Conservation (phyloP, 2,113 vertebrate species). For the Thalassoma bifasciatum region DNA sequence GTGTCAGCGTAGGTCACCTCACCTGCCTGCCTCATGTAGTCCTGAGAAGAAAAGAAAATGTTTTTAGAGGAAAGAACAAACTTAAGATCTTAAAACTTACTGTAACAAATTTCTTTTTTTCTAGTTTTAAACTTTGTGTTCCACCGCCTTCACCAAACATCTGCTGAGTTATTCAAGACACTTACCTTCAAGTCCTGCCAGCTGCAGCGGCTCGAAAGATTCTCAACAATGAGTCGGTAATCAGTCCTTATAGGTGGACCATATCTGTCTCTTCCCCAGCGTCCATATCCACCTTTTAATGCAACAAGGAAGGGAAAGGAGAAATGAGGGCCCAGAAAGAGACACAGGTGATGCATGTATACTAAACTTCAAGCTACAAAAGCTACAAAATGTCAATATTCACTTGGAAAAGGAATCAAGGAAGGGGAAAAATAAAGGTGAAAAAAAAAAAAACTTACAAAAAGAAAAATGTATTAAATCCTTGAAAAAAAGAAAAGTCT, state of each 20-base stretch:
- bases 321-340: constrained; percentile 77
- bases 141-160: background rate
- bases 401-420: constrained; percentile 55
- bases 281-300: constrained; percentile 93
- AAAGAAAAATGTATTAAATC: constrained; percentile 8
- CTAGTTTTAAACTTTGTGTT: no score
- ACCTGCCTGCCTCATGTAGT: constrained; percentile 98
- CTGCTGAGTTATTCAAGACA: background rate
- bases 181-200: constrained; percentile 98
- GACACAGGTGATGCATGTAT: constrained; percentile 35
- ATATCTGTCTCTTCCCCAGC: constrained; percentile 94
- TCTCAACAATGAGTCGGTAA: constrained; percentile 98
- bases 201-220: constrained; percentile 97
- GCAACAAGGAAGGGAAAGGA: constrained; percentile 85
- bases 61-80: background rate
- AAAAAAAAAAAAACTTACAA: constrained; percentile 21
- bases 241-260: constrained; percentile 96
- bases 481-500: background rate
- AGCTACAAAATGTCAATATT: constrained; percentile 57
- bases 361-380: constrained; percentile 65
- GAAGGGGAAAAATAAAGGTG: constrained; percentile 49
- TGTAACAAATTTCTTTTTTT: no score
- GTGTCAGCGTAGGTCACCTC: constrained; percentile 98
- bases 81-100: no score
- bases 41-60: constrained; percentile 75